These are phyloP conservation scores for Bolinopsis microptera DNA, from an alignment of 37 sponge, comb jelly and placozoan genomes.

Conservation along the genomic window DNA sequence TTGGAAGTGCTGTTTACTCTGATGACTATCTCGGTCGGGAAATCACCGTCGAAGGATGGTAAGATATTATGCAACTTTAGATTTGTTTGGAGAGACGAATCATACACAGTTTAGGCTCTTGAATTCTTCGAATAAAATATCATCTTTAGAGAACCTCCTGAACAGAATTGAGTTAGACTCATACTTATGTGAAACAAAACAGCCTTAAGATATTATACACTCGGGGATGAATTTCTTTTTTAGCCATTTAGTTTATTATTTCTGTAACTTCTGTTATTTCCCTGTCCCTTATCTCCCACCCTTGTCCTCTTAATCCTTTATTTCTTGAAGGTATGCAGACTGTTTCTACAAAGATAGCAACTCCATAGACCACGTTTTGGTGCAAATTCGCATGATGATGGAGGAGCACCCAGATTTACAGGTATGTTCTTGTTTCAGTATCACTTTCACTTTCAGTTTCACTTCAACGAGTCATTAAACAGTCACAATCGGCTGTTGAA, in stretches of 20 bases:
- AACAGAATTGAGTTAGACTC: too few relatives aligned
- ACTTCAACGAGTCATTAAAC: too few relatives aligned
- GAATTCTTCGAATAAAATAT: too few relatives aligned
- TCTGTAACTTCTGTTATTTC: background rate
- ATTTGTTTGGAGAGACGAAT: too few relatives aligned
- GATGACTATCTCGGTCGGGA: background rate
- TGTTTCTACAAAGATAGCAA: constrained; percentile 51
- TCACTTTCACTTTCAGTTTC: background rate
- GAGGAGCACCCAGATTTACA: constrained; percentile 38
- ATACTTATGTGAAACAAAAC: too few relatives aligned
- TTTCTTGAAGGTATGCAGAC: constrained; percentile 12
- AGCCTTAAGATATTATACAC: too few relatives aligned
- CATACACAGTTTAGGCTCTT: too few relatives aligned
- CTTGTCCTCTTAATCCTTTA: background rate
- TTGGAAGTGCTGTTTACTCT: constrained; percentile 24
- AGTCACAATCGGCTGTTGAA: too few relatives aligned
- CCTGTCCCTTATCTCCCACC: background rate
- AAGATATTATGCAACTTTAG: too few relatives aligned
- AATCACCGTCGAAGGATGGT: constrained; percentile 59
- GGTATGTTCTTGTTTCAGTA: background rate
- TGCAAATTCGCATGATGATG: background rate
- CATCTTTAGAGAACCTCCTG: too few relatives aligned
- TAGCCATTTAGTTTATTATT: too few relatives aligned
- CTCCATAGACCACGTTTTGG: constrained; percentile 44
- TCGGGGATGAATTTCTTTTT: too few relatives aligned